These are phyloP conservation scores for Enteromius argenteus DNA, from an alignment of 2,797 vertebrate genomes.

Conservation along the genomic window DNA sequence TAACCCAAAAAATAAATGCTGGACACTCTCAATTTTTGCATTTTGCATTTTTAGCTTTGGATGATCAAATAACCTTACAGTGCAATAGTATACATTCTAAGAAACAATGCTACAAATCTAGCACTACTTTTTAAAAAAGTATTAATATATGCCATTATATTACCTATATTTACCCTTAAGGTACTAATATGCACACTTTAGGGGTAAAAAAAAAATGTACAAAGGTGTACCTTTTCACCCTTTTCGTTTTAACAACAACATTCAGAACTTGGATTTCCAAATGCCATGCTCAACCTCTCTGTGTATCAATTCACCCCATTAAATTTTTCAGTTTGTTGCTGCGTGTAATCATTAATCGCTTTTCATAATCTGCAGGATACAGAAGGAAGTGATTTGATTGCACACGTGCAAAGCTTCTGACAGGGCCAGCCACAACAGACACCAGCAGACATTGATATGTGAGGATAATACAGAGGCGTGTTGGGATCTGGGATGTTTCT, in stretches of 20 bases:
- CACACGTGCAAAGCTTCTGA: constrained; percentile 45
- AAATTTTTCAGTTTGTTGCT: constrained; percentile 47
- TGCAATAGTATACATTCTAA: not conserved
- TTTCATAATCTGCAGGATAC: constrained; percentile 39
- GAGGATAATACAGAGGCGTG: constrained; percentile 61
- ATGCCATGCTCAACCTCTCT: not conserved
- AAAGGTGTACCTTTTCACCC: not conserved
- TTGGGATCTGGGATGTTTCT: constrained; percentile 66
- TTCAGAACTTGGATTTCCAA: not conserved
- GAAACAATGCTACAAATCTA: not conserved
- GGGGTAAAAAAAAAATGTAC: not conserved
- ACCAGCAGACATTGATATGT: constrained; percentile 55
- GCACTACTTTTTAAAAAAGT: not conserved
- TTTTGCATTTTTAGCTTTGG: not conserved
- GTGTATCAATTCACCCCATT: constrained; percentile 3
- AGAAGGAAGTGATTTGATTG: constrained; percentile 48
- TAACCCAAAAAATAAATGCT: not conserved
- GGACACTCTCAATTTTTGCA: not conserved
- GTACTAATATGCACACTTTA: not conserved
- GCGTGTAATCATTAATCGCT: constrained; percentile 47
- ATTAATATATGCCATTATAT: not conserved
- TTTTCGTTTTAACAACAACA: not conserved
- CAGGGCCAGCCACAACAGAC: constrained; percentile 38
- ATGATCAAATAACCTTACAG: not conserved
- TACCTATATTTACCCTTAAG: not conserved